Conservation (phyloP, 1,140 invertebrate species). For the Brachionus rubens region DNA sequence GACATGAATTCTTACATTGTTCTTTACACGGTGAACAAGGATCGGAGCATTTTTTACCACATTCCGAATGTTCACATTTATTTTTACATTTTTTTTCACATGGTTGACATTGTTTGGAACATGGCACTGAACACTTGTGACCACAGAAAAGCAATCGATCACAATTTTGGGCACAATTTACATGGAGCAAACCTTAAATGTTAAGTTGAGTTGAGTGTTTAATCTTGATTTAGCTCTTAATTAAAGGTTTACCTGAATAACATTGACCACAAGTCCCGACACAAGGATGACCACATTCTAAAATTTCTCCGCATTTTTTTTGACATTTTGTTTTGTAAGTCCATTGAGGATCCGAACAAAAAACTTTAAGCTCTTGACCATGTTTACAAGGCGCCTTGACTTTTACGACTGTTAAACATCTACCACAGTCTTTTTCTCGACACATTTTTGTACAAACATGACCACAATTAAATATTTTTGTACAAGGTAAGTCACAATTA, state of each 20-base stretch:
- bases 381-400: neutral
- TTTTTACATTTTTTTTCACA: slow-evolving; percentile 65
- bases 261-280: slow-evolving; percentile 65
- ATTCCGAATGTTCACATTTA: slow-evolving; percentile 63
- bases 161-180: slow-evolving; percentile 52
- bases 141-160: neutral
- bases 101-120: slow-evolving; percentile 64
- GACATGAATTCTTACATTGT: slow-evolving; percentile 59
- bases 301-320: slow-evolving; percentile 51
- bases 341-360: neutral
- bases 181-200: slow-evolving; percentile 68
- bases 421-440: neutral
- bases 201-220: too few relatives aligned
- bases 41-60: slow-evolving; percentile 64
- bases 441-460: slow-evolving; percentile 49
- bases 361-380: neutral
- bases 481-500: slow-evolving; percentile 46
- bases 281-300: slow-evolving; percentile 66
- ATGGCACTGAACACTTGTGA: slow-evolving; percentile 14
- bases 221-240: too few relatives aligned
- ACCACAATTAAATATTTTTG: slow-evolving; percentile 47
- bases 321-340: slow-evolving; percentile 47
- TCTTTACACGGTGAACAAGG: slow-evolving; percentile 66
- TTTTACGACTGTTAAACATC: slow-evolving; percentile 6
- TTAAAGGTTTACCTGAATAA: too few relatives aligned